Evolutionary conservation across 1,140 invertebrate species (phyloP).

Genomic region (Zophobas morio): DNA sequence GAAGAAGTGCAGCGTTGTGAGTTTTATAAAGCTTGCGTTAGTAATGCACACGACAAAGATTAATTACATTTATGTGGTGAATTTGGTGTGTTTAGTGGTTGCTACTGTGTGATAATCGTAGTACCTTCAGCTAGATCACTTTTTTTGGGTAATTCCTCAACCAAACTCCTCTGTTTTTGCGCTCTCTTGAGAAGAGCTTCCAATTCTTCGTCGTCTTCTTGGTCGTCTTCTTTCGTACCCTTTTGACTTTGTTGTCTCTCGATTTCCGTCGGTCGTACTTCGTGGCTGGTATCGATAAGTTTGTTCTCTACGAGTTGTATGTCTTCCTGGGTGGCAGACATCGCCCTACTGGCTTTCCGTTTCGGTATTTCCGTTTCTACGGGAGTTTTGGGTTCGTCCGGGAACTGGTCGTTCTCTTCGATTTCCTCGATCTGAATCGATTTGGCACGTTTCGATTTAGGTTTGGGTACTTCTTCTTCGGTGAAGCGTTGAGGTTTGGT

Average conservation of each 20-base stretch:
- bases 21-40: slow-evolving; percentile 40
- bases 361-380: slow-evolving; percentile 47
- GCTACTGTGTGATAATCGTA: not conserved
- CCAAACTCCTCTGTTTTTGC: slow-evolving; percentile 77
- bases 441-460: slow-evolving; percentile 53
- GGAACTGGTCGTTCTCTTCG: slow-evolving; percentile 48
- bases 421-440: slow-evolving; percentile 60
- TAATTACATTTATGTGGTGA: slow-evolving; percentile 8
- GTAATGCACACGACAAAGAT: slow-evolving; percentile 20
- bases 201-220: slow-evolving; percentile 73
- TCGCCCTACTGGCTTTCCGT: slow-evolving; percentile 24
- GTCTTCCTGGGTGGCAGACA: slow-evolving; percentile 51
- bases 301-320: slow-evolving; percentile 40
- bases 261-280: slow-evolving; percentile 68
- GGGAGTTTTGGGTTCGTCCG: slow-evolving; percentile 19
- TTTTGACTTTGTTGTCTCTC: slow-evolving; percentile 62
- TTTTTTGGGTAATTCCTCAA: slow-evolving; percentile 79
- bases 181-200: slow-evolving; percentile 76
- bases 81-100: slow-evolving; percentile 17
- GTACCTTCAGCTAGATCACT: slow-evolving; percentile 48
- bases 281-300: slow-evolving; percentile 66
- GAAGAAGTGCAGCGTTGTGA: slow-evolving; percentile 6
- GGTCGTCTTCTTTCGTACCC: slow-evolving; percentile 63
- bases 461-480: slow-evolving; percentile 49
- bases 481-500: slow-evolving; percentile 46